Evolutionary conservation across 1,140 invertebrate genomes (phyloP), one percentile per base, ranked within the genome.

Genomic region (Arion vulgaris): DNA sequence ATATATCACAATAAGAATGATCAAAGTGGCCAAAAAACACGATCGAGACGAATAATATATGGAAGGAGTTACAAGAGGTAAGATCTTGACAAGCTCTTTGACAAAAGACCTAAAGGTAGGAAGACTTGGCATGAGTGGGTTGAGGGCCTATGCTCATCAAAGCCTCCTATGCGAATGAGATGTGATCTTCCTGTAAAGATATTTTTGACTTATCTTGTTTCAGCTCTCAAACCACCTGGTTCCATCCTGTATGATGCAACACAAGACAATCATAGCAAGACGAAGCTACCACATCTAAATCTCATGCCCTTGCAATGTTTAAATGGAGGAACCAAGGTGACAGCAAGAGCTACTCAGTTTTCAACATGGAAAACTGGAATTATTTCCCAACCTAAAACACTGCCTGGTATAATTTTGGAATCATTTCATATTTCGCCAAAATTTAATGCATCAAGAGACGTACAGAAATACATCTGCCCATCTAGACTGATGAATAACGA

Each of bases 391-490:
- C n/a, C 62, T 7, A 32, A 66, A 23, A 32, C n/a, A 32, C n/a
- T 23, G 28, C 32, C 62, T 32, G 62, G 1, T 32, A 28, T 66
- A 1, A 66, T 66, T 57, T 57, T 23, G 15, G n/a, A 28, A 17
- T 17, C 62, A 28, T 28, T 66, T 28, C 26, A 2, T 66, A 17
- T 34, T 66, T 32, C 28, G n/a, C n/a, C 28, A 23, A 32, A 2
- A 9, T 66, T 7, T 13, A 28, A 32, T 28, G 9, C n/a, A 66
- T 66, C 53, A n/a, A 4, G 26, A 5, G 62, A 34, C 19, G 15
- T 41, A 57, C 4, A 39, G 15, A 0, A 39, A 32, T 78, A 78
- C 76, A 62, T 39, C n/a, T 78, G 76, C 26, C 76, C 76, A 1
- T 78, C 76, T n/a, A 23, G 53, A 17, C 53, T 34, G 2, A 34